Base-by-base conservation (phyloP, 2,797 vertebrate genomes). In the Rhabdomys pumilio region DNA sequence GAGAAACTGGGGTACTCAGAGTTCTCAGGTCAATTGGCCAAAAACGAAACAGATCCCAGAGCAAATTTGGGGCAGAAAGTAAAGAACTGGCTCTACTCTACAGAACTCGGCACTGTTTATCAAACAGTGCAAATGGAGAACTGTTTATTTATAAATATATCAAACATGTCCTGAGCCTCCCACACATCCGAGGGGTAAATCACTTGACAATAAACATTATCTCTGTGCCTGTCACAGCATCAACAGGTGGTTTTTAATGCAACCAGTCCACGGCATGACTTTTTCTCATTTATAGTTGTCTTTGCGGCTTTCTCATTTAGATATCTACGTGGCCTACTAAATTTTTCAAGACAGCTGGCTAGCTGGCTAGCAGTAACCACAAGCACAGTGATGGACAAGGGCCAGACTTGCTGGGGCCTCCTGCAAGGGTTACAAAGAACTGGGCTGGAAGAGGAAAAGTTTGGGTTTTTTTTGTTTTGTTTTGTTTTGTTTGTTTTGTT, bases 121-220 rank as follows among this genome's bases (percentile, higher is more conserved):
- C 53, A 84, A 93, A 87, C 80, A 31, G 65, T 90, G 1, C 79
- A 89, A 24, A 91, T 9, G 22, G 95, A 41, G 59, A 86, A 0
- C n/a, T 15, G 2, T 81, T 87, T 87, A 47, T 93, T 57, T 93
- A 50, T 72, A 90, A 89, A 86, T 55, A 95, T 6, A 47, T 44
- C 67, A 75, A 61, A 85, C 77, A 83, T 88, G 94, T 95, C 61
- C 29, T 63, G 8, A 93, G 59, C n/a, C 94, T 91, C 65, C 76
- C 41, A 47, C 59, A 94, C 77, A 87, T 55, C 76, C 91, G 26
- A 85, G 72, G 95, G 14, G 44, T 47, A 90, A 95, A 83, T 53
- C 88, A 89, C 67, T 92, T 95, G 73, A 41, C 89, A 90, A 61
- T 76, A 63, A 95, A 41, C 77, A 87, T 91, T 93, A 80, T 10